phyloP scores from a whole-genome alignment of 2,888 invertebrate genomes.

The Scaptomyza polygonia region DNA sequence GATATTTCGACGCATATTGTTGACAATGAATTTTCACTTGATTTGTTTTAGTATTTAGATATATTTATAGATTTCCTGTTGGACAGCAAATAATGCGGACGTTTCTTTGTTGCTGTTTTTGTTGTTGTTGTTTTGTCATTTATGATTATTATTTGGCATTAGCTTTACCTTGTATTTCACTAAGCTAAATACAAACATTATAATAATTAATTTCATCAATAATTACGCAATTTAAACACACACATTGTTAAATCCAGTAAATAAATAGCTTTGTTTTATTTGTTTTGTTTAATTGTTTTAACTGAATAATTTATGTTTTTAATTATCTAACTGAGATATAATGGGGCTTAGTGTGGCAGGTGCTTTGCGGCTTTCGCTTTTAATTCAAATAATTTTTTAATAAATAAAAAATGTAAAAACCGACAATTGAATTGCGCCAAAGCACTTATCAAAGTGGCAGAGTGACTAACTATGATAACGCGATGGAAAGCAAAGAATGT shows the following conservation, averaged over 20 bases:
- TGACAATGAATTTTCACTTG: conserved; percentile 37
- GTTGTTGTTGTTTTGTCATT: conserved; percentile 13
- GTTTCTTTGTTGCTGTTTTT: conserved; percentile 27
- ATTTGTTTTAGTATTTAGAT: conserved; percentile 18
- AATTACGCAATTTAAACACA: conserved; percentile 19
- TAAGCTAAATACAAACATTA: conserved; percentile 32
- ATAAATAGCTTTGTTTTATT: conserved; percentile 25
- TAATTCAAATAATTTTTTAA: conserved; percentile 15
- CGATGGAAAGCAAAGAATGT: not conserved
- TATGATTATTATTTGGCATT: conserved; percentile 47
- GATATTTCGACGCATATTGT: conserved; percentile 83
- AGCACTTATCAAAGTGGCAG: not conserved
- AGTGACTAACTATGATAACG: not conserved
- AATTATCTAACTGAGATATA: conserved; percentile 33
- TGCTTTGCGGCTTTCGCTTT: conserved; percentile 26
- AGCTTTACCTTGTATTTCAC: conserved; percentile 43
- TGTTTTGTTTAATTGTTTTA: conserved; percentile 11
- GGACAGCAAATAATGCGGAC: conserved; percentile 47
- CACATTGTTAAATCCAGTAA: conserved; percentile 1
- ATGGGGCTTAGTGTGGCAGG: conserved; percentile 5
- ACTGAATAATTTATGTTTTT: conserved; percentile 32
- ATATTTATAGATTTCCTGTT: conserved; percentile 19
- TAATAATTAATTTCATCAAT: conserved; percentile 28
- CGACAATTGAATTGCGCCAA: not conserved
- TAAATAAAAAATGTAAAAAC: not conserved